These are phyloP conservation scores for Leptopilina myrica DNA, from an alignment of 2,888 invertebrate species.

Conservation along the genomic window DNA sequence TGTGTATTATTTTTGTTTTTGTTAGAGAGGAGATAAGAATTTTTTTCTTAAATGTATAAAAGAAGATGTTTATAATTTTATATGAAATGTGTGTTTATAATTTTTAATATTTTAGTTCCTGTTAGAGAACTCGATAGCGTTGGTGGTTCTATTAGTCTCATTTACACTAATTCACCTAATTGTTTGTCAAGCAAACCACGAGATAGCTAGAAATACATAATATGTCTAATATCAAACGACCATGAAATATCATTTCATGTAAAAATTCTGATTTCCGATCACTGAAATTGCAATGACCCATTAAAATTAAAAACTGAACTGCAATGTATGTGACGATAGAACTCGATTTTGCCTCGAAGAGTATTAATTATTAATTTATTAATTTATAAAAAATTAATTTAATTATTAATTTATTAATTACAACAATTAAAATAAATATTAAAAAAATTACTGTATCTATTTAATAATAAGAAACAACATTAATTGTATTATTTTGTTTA, in stretches of 20 bases:
- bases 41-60: background rate
- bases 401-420: background rate
- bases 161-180: slow-evolving; percentile 68
- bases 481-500: no score
- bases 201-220: slow-evolving; percentile 44
- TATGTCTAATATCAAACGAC: slow-evolving; percentile 23
- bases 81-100: background rate
- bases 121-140: slow-evolving; percentile 43
- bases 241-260: slow-evolving; percentile 31
- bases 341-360: background rate
- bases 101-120: background rate
- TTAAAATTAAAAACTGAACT: background rate
- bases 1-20: background rate
- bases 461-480: no score
- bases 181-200: slow-evolving; percentile 60
- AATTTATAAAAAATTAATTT: no score
- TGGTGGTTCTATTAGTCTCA: slow-evolving; percentile 64
- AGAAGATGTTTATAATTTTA: background rate
- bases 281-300: background rate
- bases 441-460: no score
- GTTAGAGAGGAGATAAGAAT: slow-evolving; percentile 3
- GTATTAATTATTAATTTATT: background rate
- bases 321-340: background rate
- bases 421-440: background rate
- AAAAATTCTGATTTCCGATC: background rate